phyloP scores from a whole-genome alignment of 2,888 invertebrate genomes.

The Zele albiditarsus region DNA sequence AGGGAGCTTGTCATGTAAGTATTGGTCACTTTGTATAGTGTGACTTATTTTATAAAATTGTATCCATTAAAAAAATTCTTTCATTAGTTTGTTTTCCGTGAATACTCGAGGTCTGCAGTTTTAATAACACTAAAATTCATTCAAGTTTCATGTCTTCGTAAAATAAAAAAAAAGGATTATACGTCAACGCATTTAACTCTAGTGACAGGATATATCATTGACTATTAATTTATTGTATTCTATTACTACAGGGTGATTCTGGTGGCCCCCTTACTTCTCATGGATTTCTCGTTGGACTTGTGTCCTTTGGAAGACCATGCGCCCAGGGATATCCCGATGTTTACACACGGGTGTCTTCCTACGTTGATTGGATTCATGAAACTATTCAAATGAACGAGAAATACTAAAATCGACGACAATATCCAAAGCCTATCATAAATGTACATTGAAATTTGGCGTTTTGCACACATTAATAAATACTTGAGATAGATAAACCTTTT shows the following conservation, averaged over 20 bases:
- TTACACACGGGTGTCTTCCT: slow-evolving; percentile 33
- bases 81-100: no score
- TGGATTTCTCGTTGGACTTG: slow-evolving; percentile 38
- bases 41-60: background rate
- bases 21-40: background rate
- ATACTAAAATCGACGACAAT: background rate
- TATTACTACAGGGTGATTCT: slow-evolving; percentile 42
- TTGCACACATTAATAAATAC: background rate
- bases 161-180: no score
- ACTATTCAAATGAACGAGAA: slow-evolving; percentile 12
- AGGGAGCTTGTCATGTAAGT: slow-evolving; percentile 68
- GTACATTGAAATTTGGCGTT: background rate
- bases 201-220: no score
- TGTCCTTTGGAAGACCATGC: slow-evolving; percentile 43
- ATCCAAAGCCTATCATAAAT: background rate
- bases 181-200: no score
- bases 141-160: no score
- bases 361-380: slow-evolving; percentile 32
- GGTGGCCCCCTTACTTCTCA: slow-evolving; percentile 42
- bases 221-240: no score
- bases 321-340: slow-evolving; percentile 43
- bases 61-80: no score
- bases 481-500: background rate
- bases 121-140: no score
- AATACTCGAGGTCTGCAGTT: no score